Conservation (phyloP, 2,888 invertebrate species). For the Spodoptera littoralis region DNA sequence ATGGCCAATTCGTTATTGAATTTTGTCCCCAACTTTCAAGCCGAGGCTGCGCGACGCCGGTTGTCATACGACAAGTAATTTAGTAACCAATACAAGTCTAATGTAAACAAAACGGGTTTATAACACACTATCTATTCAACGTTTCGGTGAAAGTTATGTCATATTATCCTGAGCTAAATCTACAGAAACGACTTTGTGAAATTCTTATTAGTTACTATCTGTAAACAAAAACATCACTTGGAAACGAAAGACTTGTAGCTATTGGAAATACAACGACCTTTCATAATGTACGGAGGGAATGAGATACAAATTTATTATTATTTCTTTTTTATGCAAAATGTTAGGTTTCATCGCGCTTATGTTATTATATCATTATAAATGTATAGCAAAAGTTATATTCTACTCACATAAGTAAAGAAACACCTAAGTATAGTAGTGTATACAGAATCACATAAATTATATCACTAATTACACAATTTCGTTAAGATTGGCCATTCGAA, state of each 20-base stretch:
- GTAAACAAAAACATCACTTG: slow-evolving; percentile 73
- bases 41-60: slow-evolving; percentile 87
- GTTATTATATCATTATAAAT: slow-evolving; percentile 73
- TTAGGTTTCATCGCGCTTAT: slow-evolving; percentile 81
- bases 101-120: slow-evolving; percentile 82
- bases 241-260: slow-evolving; percentile 67
- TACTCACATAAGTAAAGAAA: slow-evolving; percentile 87
- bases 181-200: slow-evolving; percentile 73
- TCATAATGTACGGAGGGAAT: slow-evolving; percentile 72
- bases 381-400: slow-evolving; percentile 80
- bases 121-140: slow-evolving; percentile 69
- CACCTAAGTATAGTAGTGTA: slow-evolving; percentile 84
- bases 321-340: slow-evolving; percentile 75
- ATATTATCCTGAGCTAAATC: slow-evolving; percentile 77
- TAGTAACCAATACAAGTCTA: slow-evolving; percentile 76
- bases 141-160: slow-evolving; percentile 86
- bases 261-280: slow-evolving; percentile 74
- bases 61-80: slow-evolving; percentile 81
- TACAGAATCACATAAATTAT: slow-evolving; percentile 88
- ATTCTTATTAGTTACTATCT: slow-evolving; percentile 66
- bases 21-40: slow-evolving; percentile 85
- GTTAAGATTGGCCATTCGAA: slow-evolving; percentile 89
- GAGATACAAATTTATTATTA: slow-evolving; percentile 77
- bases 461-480: slow-evolving; percentile 89
- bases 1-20: slow-evolving; percentile 89